phyloP scores from a whole-genome alignment of 2,113 vertebrate species.

The Oreotrochilus melanogaster region DNA sequence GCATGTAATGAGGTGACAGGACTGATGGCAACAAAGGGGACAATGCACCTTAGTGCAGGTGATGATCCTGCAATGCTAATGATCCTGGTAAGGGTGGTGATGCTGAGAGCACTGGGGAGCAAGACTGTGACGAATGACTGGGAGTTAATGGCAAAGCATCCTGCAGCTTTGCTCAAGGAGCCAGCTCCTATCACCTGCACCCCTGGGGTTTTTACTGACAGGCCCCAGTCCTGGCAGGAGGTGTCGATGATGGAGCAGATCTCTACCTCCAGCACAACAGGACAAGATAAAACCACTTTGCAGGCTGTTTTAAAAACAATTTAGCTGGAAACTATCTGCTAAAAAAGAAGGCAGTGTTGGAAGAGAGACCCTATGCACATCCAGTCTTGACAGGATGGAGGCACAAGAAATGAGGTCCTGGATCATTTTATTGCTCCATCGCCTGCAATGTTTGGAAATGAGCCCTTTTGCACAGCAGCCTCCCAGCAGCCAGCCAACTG shows the following conservation, averaged over 20 bases:
- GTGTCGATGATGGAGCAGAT: not conserved
- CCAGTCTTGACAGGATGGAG: not conserved
- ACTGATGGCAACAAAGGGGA: not conserved
- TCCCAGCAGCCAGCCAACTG: not conserved
- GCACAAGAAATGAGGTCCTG: not conserved
- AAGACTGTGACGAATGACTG: not conserved
- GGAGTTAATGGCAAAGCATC: not conserved
- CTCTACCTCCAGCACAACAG: not conserved
- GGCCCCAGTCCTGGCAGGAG: not conserved
- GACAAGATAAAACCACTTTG: not conserved
- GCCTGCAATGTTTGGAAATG: not conserved
- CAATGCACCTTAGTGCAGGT: rapidly evolving
- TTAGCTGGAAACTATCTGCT: not conserved
- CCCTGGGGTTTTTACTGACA: not conserved
- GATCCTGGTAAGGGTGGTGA: not conserved
- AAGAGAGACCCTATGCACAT: not conserved
- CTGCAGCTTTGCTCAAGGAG: not conserved
- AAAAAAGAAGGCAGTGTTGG: not conserved
- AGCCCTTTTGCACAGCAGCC: not conserved
- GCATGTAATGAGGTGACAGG: not conserved
- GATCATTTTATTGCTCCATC: not conserved
- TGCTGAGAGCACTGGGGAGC: not conserved
- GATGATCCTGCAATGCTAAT: not conserved
- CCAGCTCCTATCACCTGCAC: not conserved
- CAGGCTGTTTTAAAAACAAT: not conserved